Percentiles rank a stretch among this genome's conserved stretches.
phyloP scores from a whole-genome alignment of 2,113 vertebrate species.

The Brachypteracias leptosomus region DNA sequence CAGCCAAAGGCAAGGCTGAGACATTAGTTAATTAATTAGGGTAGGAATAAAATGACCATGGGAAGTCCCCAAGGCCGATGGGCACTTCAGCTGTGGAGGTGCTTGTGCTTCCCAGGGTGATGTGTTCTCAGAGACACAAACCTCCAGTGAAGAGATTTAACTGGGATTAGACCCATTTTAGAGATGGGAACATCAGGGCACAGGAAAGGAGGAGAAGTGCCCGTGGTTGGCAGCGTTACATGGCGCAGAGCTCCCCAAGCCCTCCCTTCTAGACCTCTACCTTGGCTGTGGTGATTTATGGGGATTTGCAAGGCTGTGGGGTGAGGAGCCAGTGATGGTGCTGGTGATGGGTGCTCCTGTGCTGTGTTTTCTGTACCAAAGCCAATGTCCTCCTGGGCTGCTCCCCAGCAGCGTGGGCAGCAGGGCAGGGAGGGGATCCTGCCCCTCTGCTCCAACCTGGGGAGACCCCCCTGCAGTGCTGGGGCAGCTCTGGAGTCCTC shows the following conservation, averaged over 20 bases:
- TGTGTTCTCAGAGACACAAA: neutral
- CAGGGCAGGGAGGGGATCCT: no score
- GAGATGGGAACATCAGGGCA: neutral
- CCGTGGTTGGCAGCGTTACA: neutral
- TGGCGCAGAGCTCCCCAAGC: neutral
- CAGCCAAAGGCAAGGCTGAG: neutral
- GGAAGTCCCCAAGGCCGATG: neutral
- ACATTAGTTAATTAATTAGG: neutral
- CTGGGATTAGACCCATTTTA: neutral
- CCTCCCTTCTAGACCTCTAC: neutral
- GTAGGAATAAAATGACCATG: neutral
- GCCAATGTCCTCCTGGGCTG: no score
- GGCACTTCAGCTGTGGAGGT: neutral
- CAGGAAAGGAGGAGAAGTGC: neutral
- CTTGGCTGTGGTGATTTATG: neutral
- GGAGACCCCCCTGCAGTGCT: no score
- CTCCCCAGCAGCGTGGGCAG: neutral
- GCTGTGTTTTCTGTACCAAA: neutral
- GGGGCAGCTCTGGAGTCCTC: no score
- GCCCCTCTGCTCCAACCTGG: no score
- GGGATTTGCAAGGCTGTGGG: neutral
- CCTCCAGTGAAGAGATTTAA: neutral
- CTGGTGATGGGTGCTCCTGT: neutral
- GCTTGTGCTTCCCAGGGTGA: neutral
- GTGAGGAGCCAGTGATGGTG: neutral